Evolutionary conservation across 2,797 vertebrate species (phyloP).

Genomic region (Anableps anableps): DNA sequence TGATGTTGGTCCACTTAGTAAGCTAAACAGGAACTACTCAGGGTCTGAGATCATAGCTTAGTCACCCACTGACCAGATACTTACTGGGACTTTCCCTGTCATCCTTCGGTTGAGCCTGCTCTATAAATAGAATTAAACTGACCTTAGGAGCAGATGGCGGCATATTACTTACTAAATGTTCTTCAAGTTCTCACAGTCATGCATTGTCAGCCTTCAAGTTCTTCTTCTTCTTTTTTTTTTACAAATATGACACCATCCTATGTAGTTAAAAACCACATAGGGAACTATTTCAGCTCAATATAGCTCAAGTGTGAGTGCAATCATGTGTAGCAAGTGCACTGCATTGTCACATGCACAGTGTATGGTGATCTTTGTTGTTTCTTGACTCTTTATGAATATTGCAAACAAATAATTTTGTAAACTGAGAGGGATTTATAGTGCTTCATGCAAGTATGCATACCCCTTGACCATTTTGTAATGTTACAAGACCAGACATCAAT

Average conservation of each 20-base stretch:
- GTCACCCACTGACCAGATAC: slow-evolving; percentile 45
- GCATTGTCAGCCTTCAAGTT: slow-evolving; percentile 6
- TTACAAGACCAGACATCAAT: neutral
- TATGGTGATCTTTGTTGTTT: neutral
- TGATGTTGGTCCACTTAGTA: slow-evolving; percentile 23
- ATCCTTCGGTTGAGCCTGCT: slow-evolving; percentile 34
- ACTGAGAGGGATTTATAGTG: neutral
- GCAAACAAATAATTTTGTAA: neutral
- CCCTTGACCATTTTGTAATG: neutral
- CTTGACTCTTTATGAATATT: neutral
- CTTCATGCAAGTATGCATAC: neutral
- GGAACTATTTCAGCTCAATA: neutral
- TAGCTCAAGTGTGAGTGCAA: slow-evolving; percentile 1
- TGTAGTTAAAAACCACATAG: neutral
- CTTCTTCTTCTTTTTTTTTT: neutral
- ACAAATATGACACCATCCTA: neutral
- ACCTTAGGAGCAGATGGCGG: slow-evolving; percentile 32
- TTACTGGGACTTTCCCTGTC: slow-evolving; percentile 72
- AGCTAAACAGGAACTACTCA: slow-evolving; percentile 17
- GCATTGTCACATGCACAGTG: neutral
- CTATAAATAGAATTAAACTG: slow-evolving; percentile 60
- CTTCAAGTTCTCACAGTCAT: slow-evolving; percentile 19
- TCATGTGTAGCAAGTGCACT: neutral
- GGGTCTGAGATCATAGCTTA: slow-evolving; percentile 34
- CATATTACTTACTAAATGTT: slow-evolving; percentile 9